Evolutionary conservation across 2,797 vertebrate species (phyloP).

Genomic region (Threskiornis aethiopicus): DNA sequence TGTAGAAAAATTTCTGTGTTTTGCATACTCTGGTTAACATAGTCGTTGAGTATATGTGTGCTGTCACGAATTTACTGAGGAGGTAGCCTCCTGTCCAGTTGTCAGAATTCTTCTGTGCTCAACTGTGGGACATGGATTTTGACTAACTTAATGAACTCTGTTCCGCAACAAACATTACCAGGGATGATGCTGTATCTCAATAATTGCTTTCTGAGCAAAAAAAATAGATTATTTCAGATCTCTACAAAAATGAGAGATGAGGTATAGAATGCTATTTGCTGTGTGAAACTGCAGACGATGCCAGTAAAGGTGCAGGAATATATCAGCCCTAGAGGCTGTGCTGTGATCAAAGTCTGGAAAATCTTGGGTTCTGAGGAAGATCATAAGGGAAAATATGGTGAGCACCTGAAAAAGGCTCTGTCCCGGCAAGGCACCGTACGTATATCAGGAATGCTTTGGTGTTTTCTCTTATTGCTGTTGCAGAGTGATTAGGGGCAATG

Average conservation of each 20-base stretch:
- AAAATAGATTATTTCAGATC: not conserved
- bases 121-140: not conserved
- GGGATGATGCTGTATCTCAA: not conserved
- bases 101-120: not conserved
- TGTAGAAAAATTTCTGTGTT: not conserved
- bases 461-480: not conserved
- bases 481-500: not conserved
- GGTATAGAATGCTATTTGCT: not conserved
- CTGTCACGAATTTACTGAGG: not conserved
- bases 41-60: not conserved
- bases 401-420: not conserved
- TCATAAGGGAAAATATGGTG: not conserved
- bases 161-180: not conserved
- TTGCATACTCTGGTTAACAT: not conserved
- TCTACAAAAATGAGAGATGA: not conserved
- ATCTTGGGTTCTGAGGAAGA: not conserved
- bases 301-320: not conserved
- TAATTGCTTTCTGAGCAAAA: not conserved
- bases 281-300: not conserved
- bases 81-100: not conserved
- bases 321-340: not conserved
- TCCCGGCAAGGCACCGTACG: fast-evolving
- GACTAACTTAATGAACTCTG: not conserved
- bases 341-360: not conserved
- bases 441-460: not conserved